Evolutionary conservation across 2,888 invertebrate species (phyloP).

Genomic region (Gastracanthus pulcherrimus): DNA sequence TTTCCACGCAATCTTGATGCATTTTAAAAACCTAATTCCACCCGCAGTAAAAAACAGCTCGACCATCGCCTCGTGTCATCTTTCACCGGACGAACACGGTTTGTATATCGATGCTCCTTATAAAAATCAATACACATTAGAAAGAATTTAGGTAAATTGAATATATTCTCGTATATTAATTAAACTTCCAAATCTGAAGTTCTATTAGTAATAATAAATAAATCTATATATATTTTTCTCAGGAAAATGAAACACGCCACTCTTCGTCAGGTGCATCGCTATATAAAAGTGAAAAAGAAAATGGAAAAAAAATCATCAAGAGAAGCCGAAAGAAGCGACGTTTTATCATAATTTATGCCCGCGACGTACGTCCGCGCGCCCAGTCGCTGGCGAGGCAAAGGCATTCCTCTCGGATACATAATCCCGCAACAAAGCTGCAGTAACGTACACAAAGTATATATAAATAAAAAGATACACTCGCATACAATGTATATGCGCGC

Average conservation of each 20-base stretch:
- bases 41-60: background rate
- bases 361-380: background rate
- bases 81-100: too few species aligned
- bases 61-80: background rate
- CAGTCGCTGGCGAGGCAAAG: background rate
- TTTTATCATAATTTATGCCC: background rate
- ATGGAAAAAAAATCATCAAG: background rate
- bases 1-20: slow-evolving; percentile 5
- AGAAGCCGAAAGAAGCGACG: background rate
- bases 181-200: too few species aligned
- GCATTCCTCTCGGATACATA: background rate
- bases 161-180: too few species aligned
- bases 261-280: too few species aligned
- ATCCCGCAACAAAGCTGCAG: background rate
- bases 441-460: background rate
- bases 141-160: too few species aligned
- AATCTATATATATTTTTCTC: too few species aligned
- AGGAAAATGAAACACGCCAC: too few species aligned
- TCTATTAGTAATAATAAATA: too few species aligned
- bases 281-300: too few species aligned
- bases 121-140: too few species aligned
- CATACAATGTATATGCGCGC: too few species aligned
- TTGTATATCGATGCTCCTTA: too few species aligned
- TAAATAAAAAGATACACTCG: background rate
- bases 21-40: background rate